These are phyloP conservation scores for Zelleria hepariella DNA, from an alignment of 2,888 invertebrate genomes.

Conservation along the genomic window DNA sequence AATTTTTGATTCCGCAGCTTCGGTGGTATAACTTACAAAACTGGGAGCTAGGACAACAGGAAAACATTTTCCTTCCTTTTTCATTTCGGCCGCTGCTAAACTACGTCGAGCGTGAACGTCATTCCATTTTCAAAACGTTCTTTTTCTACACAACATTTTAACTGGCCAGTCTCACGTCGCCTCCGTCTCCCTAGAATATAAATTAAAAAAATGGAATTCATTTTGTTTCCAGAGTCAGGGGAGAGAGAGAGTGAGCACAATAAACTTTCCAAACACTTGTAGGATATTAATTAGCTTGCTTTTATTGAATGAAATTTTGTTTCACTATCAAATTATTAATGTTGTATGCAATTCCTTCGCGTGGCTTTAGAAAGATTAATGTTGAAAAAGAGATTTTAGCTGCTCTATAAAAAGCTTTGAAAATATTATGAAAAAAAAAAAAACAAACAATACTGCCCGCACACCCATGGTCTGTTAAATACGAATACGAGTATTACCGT, in stretches of 20 bases:
- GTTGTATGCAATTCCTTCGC: too few species aligned
- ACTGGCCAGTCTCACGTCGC: not conserved
- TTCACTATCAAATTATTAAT: too few species aligned
- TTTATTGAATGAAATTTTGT: too few species aligned
- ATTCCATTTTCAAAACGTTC: not conserved
- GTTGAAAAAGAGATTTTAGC: too few species aligned
- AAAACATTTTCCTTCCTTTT: slow-evolving; percentile 4
- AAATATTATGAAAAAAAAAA: not conserved
- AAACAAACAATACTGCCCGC: not conserved
- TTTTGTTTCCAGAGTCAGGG: too few species aligned
- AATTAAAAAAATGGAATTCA: not conserved
- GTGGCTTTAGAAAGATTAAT: too few species aligned
- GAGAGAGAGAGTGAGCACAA: too few species aligned
- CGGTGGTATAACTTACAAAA: slow-evolving; percentile 1
- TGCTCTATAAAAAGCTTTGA: not conserved
- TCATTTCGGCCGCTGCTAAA: slow-evolving; percentile 16
- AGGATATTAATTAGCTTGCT: too few species aligned
- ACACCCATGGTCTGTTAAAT: not conserved
- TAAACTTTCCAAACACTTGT: too few species aligned
- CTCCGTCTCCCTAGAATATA: not conserved
- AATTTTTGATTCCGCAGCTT: slow-evolving; percentile 6
- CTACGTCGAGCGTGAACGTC: not conserved
- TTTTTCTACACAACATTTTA: not conserved
- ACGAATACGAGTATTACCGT: not conserved
- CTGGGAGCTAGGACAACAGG: slow-evolving; percentile 3